Evolutionary conservation across 2,797 vertebrate species (phyloP).

Genomic region (Aulostomus chinensis): DNA sequence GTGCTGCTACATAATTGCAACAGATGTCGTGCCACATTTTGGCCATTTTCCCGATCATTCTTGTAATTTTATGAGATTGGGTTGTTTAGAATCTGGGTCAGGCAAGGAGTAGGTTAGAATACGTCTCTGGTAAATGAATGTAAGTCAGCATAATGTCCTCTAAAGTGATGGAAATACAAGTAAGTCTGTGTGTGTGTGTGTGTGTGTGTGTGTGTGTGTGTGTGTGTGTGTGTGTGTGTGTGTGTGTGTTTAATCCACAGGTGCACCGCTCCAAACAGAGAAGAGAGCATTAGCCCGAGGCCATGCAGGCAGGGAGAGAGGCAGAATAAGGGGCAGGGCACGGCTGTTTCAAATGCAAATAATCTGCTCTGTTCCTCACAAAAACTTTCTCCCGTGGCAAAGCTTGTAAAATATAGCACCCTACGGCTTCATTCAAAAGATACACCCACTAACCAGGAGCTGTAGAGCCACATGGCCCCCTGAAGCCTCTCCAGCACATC

Average conservation of each 20-base stretch:
- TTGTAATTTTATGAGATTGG: too few species aligned
- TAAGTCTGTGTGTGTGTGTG: conserved; percentile 11
- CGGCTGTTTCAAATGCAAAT: conserved; percentile 83
- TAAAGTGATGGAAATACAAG: too few species aligned
- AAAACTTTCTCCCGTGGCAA: conserved; percentile 72
- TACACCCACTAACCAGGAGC: conserved; percentile 64
- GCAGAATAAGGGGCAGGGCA: conserved; percentile 61
- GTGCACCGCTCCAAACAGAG: conserved; percentile 71
- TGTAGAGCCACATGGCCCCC: conserved; percentile 58
- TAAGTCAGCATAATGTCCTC: too few species aligned
- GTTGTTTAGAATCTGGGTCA: too few species aligned
- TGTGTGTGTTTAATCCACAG: conserved; percentile 71
- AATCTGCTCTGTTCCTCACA: conserved; percentile 58
- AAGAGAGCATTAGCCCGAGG: conserved; percentile 78
- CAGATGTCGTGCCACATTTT: too few species aligned
- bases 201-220: conserved; percentile 10
- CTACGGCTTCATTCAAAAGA: conserved; percentile 74
- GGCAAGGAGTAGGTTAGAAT: too few species aligned
- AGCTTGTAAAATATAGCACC: conserved; percentile 78
- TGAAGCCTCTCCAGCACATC: conserved; percentile 53
- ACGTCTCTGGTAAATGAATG: too few species aligned
- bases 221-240: conserved; percentile 18
- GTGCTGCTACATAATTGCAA: too few species aligned
- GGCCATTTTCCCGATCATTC: too few species aligned
- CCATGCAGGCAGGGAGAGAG: conserved; percentile 65